Conservation (phyloP, 2,797 vertebrate species). For the Enteromius unitaeniatus region DNA sequence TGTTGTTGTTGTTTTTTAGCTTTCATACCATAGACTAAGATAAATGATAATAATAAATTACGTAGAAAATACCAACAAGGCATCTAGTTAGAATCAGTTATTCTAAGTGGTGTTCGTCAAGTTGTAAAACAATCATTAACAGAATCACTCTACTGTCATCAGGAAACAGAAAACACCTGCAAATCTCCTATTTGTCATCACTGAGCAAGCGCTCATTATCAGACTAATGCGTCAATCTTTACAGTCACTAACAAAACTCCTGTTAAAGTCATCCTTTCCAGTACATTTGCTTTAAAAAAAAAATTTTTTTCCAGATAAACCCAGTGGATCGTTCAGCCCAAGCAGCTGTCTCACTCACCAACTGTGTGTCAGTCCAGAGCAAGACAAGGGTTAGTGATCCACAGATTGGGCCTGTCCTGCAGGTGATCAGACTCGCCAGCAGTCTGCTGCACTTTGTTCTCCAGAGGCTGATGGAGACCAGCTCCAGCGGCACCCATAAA, state of each 20-base stretch:
- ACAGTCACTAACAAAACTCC: neutral
- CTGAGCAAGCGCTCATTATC: neutral
- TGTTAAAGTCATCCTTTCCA: neutral
- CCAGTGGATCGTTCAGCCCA: neutral
- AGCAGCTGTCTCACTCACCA: constrained; percentile 71
- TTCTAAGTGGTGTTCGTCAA: neutral
- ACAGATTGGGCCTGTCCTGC: constrained; percentile 71
- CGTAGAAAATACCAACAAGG: neutral
- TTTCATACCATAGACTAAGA: too few relatives aligned
- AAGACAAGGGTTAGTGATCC: constrained; percentile 75
- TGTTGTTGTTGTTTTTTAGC: too few relatives aligned
- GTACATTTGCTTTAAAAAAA: neutral
- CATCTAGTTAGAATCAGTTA: neutral
- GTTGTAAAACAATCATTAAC: neutral
- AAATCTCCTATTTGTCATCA: neutral
- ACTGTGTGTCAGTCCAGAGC: constrained; percentile 52
- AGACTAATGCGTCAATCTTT: neutral
- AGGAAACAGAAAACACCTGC: neutral
- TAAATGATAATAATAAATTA: neutral
- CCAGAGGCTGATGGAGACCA: constrained; percentile 82
- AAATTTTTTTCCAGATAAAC: neutral
- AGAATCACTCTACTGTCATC: neutral
- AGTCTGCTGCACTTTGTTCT: constrained; percentile 69
- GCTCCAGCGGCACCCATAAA: constrained; percentile 79
- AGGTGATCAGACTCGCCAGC: constrained; percentile 71